A percentile compares a stretch with the other conserved stretches of the same genome.
Evolutionary conservation across 2,113 vertebrate species (phyloP).

Genomic region (Otis tarda): DNA sequence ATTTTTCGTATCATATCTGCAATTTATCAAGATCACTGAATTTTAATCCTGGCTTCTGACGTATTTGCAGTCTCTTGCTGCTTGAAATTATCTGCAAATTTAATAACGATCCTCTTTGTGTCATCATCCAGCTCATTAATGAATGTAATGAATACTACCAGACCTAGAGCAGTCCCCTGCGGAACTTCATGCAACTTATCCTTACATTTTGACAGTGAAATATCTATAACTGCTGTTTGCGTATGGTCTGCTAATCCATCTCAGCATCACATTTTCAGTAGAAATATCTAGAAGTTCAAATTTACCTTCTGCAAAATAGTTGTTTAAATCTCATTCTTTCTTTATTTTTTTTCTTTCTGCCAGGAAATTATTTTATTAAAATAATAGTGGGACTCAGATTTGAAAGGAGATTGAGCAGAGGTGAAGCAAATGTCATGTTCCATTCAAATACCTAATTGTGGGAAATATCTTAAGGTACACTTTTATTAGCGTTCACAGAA

Average conservation of each 20-base stretch:
- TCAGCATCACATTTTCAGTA: neutral
- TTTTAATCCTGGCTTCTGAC: conserved; percentile 1
- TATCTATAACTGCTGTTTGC: neutral
- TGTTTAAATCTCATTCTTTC: neutral
- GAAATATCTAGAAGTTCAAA: neutral
- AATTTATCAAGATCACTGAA: neutral
- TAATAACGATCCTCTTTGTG: conserved; percentile 7
- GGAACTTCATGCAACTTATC: neutral
- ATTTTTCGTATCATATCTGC: neutral
- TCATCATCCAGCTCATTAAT: neutral
- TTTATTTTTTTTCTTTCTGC: neutral
- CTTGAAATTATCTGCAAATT: conserved; percentile 29
- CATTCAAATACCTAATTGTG: neutral
- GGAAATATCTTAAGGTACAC: neutral
- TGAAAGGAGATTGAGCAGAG: neutral
- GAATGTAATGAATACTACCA: neutral
- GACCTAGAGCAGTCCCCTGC: neutral
- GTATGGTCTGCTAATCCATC: neutral
- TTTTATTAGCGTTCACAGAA: neutral
- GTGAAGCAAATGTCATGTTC: neutral
- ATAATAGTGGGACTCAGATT: neutral
- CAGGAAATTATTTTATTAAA: neutral
- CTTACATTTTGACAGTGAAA: neutral
- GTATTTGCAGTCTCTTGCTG: neutral
- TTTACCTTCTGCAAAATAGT: neutral